These are phyloP conservation scores for Ctenoplectra terminalis DNA, from an alignment of 1,140 invertebrate genomes.

Conservation along the genomic window DNA sequence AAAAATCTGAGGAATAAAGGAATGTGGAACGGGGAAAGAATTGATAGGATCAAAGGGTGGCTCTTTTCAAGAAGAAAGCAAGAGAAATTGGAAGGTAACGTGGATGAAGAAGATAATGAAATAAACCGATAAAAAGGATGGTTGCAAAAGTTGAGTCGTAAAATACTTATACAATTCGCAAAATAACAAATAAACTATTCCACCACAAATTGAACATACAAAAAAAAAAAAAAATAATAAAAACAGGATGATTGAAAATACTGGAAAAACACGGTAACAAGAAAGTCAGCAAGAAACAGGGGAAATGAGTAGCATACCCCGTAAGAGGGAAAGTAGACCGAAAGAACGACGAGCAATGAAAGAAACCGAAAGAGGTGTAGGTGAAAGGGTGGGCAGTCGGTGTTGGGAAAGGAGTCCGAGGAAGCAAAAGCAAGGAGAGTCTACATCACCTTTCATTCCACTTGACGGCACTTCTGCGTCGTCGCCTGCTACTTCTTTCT, in stretches of 20 bases:
- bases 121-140: too few species aligned
- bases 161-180: too few species aligned
- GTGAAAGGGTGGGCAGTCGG: neutral
- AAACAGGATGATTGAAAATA: neutral
- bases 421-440: conserved; percentile 43
- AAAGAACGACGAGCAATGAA: conserved; percentile 3
- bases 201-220: too few species aligned
- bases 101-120: too few species aligned
- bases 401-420: neutral
- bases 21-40: neutral
- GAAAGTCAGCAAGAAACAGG: neutral
- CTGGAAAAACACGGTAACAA: neutral
- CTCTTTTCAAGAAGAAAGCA: neutral
- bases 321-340: too few species aligned
- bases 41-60: neutral
- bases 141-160: too few species aligned
- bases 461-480: conserved; percentile 65
- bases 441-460: conserved; percentile 65
- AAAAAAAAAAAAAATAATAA: neutral
- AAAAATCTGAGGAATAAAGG: neutral
- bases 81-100: neutral
- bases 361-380: neutral
- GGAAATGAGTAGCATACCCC: neutral
- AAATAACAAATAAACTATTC: too few species aligned
- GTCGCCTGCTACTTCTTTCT: conserved; percentile 59